phyloP scores from a whole-genome alignment of 92 coral and sea anemone genomes.

The Siderastrea radians region DNA sequence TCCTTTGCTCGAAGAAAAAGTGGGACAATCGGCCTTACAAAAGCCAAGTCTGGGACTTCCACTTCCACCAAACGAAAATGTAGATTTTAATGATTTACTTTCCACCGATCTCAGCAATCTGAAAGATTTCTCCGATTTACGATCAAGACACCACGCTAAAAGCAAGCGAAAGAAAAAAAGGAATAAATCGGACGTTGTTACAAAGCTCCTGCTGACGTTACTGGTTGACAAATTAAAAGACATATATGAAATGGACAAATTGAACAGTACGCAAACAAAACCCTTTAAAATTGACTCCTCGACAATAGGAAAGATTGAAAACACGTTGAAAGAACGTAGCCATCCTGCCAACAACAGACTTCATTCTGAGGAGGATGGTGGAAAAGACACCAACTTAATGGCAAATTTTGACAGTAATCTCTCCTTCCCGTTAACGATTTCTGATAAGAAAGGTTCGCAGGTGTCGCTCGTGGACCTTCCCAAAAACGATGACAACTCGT shows the following conservation, averaged over 20 bases:
- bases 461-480: constrained; percentile 45
- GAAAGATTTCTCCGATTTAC: constrained; percentile 5
- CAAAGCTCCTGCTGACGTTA: constrained; percentile 76
- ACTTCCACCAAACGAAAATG: constrained; percentile 28
- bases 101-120: constrained; percentile 17
- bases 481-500: constrained; percentile 37
- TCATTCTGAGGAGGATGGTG: neutral
- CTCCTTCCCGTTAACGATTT: constrained; percentile 82
- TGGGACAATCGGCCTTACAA: constrained; percentile 18
- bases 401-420: constrained; percentile 72
- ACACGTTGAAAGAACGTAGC: constrained; percentile 33
- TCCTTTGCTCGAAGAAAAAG: constrained; percentile 8
- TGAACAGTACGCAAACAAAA: constrained; percentile 50
- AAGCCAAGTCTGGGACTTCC: constrained; percentile 38
- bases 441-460: constrained; percentile 61
- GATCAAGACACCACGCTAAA: constrained; percentile 48
- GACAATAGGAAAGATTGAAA: constrained; percentile 73
- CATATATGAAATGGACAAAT: constrained; percentile 85
- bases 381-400: constrained; percentile 5
- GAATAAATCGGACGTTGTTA: constrained; percentile 46
- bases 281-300: constrained; percentile 48
- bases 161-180: constrained; percentile 39
- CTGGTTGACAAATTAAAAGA: constrained; percentile 91
- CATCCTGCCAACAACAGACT: constrained; percentile 41
- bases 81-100: constrained; percentile 26